Evolutionary conservation across 2,113 vertebrate genomes (phyloP), one percentile per base, ranked within the genome.

Genomic region (Tenebrosternarchus preto): DNA sequence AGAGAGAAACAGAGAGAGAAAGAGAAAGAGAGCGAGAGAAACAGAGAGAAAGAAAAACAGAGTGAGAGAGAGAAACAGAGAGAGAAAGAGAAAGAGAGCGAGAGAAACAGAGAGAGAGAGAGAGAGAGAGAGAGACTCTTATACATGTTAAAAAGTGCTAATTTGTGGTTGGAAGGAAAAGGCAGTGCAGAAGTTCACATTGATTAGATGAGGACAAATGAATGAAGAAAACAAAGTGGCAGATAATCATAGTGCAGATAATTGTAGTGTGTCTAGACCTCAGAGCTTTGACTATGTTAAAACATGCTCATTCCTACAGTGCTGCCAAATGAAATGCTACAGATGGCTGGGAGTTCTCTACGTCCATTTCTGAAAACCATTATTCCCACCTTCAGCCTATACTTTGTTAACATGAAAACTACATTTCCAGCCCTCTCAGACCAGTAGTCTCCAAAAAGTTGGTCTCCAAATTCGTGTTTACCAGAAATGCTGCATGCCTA

Each of bases 21-120:
- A n/a, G n/a, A n/a, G 73, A 82, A 66, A 50, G 75, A 84, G 43
- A 73, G 64, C 64, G n/a, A n/a, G n/a, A 50, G 53, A 70, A 56
- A 83, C 72, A 72, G 77, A 53, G 56, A 57, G 46, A 17, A 0
- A 63, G 64, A 61, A 31, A 36, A 22, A 53, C 15, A 46, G 36
- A 61, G 24, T 9, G 27, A 71, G 3, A 31, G 25, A 66, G 59
- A 76, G 36, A 50, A 2, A 46, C n/a, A n/a, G n/a, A n/a, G n/a
- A n/a, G n/a, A n/a, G n/a, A n/a, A n/a, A n/a, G n/a, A n/a, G n/a
- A n/a, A n/a, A n/a, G n/a, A n/a, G n/a, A n/a, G n/a, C n/a, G n/a
- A n/a, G n/a, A 57, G 5, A 3, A 16, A 7, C 24, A 27, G 25
- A 50, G 16, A 46, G 22, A 27, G 36, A 22, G 31, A 24, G 31